These are phyloP conservation scores for Cossypha polioptera DNA, from an alignment of 2,797 vertebrate genomes.

Conservation along the genomic window DNA sequence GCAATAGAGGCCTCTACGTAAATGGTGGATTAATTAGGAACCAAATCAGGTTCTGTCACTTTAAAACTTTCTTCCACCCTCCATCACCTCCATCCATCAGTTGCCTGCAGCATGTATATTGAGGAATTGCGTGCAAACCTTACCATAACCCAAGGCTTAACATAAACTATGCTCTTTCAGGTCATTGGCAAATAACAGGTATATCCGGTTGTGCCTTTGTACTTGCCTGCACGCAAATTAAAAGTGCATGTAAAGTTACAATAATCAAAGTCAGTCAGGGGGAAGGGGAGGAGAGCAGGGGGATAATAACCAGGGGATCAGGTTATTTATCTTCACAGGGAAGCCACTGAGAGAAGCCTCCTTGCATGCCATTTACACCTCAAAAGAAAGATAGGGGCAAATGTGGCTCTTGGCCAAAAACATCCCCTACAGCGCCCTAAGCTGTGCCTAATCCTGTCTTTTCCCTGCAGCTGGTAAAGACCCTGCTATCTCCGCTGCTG, in stretches of 20 bases:
- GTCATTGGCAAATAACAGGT: constrained; percentile 85
- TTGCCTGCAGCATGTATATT: constrained; percentile 69
- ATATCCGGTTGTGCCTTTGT: constrained; percentile 82
- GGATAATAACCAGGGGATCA: constrained; percentile 63
- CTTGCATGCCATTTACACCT: constrained; percentile 57
- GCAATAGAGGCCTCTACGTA: constrained; percentile 36
- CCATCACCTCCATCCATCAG: constrained; percentile 67
- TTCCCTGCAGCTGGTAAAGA: neutral
- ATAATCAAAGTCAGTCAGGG: constrained; percentile 70
- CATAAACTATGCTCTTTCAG: constrained; percentile 78
- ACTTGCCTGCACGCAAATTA: constrained; percentile 77
- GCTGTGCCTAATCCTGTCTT: constrained; percentile 1
- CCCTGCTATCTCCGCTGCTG: neutral
- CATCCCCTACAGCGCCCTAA: neutral
- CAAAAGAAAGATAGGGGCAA: constrained; percentile 40
- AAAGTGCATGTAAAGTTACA: constrained; percentile 74
- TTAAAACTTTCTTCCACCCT: constrained; percentile 67
- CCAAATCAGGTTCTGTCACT: constrained; percentile 71
- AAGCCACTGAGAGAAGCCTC: neutral
- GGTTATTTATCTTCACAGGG: constrained; percentile 65
- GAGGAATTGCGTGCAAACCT: constrained; percentile 82
- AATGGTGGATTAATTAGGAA: constrained; percentile 56
- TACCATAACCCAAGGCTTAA: constrained; percentile 80
- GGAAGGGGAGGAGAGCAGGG: constrained; percentile 65
- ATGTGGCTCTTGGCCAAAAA: constrained; percentile 28